Conservation (phyloP, 2,888 invertebrate genomes). For the Suillia variegata region DNA sequence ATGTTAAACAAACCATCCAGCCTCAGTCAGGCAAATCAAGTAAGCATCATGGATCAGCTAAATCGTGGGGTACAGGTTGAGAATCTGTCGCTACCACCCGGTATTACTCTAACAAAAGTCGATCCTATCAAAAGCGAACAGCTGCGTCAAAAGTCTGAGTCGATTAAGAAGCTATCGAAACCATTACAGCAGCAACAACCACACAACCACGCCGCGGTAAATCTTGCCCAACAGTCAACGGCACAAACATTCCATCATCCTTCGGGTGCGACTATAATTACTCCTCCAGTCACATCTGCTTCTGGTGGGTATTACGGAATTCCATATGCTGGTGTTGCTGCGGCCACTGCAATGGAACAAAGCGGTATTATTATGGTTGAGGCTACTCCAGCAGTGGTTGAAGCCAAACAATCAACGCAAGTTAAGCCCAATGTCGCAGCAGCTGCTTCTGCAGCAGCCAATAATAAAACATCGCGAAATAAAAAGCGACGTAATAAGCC, state of each 20-base stretch:
- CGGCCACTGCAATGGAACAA: constrained; percentile 42
- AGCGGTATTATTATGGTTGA: constrained; percentile 60
- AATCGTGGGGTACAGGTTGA: constrained; percentile 65
- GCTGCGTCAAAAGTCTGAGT: constrained; percentile 57
- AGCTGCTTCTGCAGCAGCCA: constrained; percentile 40
- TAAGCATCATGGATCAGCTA: constrained; percentile 62
- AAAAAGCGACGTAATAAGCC: constrained; percentile 55
- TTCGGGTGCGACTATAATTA: constrained; percentile 40
- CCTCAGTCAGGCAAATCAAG: constrained; percentile 38
- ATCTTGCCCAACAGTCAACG: constrained; percentile 14
- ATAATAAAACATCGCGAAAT: constrained; percentile 49
- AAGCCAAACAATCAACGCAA: constrained; percentile 17
- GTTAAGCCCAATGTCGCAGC: constrained; percentile 35
- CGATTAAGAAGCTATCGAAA: constrained; percentile 56
- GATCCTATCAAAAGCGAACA: constrained; percentile 63
- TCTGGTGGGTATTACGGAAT: constrained; percentile 41
- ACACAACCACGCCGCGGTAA: constrained; percentile 7
- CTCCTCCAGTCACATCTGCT: constrained; percentile 33
- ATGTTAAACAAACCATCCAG: too few species aligned
- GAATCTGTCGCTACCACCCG: constrained; percentile 73
- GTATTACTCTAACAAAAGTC: constrained; percentile 79
- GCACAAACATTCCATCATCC: constrained; percentile 34
- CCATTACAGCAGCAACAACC: constrained; percentile 44
- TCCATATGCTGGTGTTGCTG: constrained; percentile 35
- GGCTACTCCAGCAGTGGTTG: constrained; percentile 41